These are phyloP conservation scores for Eidolon helvum DNA, from an alignment of 2,113 vertebrate species.

Conservation along the genomic window DNA sequence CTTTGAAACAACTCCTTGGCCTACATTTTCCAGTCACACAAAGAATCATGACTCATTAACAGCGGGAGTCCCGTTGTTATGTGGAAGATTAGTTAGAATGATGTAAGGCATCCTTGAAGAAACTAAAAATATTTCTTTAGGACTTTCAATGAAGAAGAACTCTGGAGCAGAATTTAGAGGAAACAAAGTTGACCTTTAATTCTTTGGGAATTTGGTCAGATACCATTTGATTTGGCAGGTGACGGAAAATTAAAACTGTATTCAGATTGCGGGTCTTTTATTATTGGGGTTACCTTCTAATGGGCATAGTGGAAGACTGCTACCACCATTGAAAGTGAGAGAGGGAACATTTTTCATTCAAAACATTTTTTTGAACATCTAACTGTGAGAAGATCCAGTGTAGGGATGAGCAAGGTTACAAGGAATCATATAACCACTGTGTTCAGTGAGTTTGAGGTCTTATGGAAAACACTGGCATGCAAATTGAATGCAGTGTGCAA, in stretches of 20 bases:
- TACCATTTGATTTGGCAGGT: constrained; percentile 52
- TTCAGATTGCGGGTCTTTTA: background rate
- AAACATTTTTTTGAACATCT: background rate
- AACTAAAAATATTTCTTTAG: constrained; percentile 76
- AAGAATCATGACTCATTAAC: constrained; percentile 76
- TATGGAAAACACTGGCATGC: background rate
- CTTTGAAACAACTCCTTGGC: constrained; percentile 9
- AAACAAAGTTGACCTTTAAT: constrained; percentile 65
- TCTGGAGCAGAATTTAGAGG: constrained; percentile 59
- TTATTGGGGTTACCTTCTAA: background rate
- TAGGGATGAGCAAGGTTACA: background rate
- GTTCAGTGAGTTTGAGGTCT: background rate
- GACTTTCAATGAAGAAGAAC: constrained; percentile 67
- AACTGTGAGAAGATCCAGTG: background rate
- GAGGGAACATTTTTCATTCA: background rate
- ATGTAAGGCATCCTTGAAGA: constrained; percentile 69
- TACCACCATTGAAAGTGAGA: background rate
- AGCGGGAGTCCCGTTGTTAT: constrained; percentile 72
- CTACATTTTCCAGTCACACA: constrained; percentile 62
- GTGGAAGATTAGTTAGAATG: constrained; percentile 70
- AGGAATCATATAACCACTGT: background rate
- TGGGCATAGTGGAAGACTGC: background rate
- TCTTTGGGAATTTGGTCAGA: background rate
- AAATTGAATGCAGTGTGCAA: background rate
- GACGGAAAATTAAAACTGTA: constrained; percentile 51